Evolutionary conservation across 2,888 invertebrate species (phyloP), one percentile per base, ranked within the genome.

Genomic region (Noctua fimbriata): DNA sequence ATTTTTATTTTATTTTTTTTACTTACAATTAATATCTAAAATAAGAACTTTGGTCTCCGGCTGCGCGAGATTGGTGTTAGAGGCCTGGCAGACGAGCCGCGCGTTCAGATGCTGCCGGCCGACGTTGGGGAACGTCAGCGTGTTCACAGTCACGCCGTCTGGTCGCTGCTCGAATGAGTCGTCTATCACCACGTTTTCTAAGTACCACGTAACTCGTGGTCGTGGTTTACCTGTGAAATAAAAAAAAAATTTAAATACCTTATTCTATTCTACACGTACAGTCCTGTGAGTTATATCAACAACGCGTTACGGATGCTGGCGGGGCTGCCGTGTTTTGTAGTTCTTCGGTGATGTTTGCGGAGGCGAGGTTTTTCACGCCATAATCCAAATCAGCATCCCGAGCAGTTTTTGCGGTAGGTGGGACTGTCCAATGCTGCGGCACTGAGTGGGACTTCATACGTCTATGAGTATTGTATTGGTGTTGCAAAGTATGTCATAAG

Each of bases 1-100:
- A 14, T n/a, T n/a, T 52, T n/a, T n/a, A n/a, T n/a, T n/a, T n/a
- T n/a, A n/a, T n/a, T n/a, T 18, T 32, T 12, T 6, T n/a, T 92
- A 98, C 99, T 98, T 96, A 99, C 99, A 97, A 96, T 99, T 98
- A 88, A 99, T 97, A 95, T 99, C 98, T 93, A 99, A 97, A 89
- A 98, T 98, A 91, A 98, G 97, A 88, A 98, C 97, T 95, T 98
- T 98, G 89, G 98, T 98, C 92, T 98, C 98, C 18, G 99, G 98
- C 73, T 98, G 98, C 67, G 98, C 98, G 90, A 98, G 96, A 94
- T 98, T 98, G 87, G 98, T 99, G 95, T 99, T 99, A 91, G 98
- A 98, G 49, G 99, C 99, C 95, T 98, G 98, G 95, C 99, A 99
- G 91, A 98, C 98, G 91, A 99, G 98, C 91, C 98, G 97, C 80